Percentiles rank a stretch among this genome's conserved stretches.
Evolutionary conservation across 2,888 invertebrate genomes (phyloP).

Genomic region (Clistopyga incitator): DNA sequence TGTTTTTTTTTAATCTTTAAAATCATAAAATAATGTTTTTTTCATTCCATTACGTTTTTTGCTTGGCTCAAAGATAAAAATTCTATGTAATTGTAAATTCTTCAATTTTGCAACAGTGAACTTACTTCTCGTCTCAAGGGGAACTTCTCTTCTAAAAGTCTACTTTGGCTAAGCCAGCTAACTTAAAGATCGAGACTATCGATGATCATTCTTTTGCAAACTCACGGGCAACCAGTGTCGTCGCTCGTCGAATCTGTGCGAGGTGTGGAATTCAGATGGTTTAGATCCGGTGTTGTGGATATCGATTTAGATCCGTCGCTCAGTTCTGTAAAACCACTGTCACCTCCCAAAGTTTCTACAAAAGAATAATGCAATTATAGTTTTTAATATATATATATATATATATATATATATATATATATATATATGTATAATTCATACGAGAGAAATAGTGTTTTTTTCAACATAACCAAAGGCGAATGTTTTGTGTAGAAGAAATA

Average conservation of each 20-base stretch:
- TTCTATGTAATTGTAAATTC: neutral
- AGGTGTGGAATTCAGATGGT: constrained; percentile 76
- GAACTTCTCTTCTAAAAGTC: constrained; percentile 55
- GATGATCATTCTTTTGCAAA: constrained; percentile 54
- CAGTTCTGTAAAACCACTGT: constrained; percentile 80
- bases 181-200: constrained; percentile 57
- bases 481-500: neutral
- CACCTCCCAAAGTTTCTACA: constrained; percentile 79
- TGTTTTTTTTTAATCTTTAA: neutral
- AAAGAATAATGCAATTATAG: constrained; percentile 1
- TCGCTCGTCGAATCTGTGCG: constrained; percentile 81
- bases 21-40: constrained; percentile 13
- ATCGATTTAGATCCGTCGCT: constrained; percentile 80
- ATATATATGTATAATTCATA: constrained; percentile 10
- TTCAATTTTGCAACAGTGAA: constrained; percentile 19
- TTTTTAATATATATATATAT: neutral
- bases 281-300: constrained; percentile 77
- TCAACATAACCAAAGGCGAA: neutral
- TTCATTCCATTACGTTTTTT: neutral
- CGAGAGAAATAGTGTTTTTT: constrained; percentile 8
- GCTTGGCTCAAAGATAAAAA: neutral
- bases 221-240: constrained; percentile 82
- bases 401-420: neutral
- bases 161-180: constrained; percentile 54
- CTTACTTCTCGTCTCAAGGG: constrained; percentile 49